A percentile compares a stretch with the other conserved stretches of the same genome.
phyloP scores from a whole-genome alignment of 2,113 vertebrate species.

The Thryonomys swinderianus region DNA sequence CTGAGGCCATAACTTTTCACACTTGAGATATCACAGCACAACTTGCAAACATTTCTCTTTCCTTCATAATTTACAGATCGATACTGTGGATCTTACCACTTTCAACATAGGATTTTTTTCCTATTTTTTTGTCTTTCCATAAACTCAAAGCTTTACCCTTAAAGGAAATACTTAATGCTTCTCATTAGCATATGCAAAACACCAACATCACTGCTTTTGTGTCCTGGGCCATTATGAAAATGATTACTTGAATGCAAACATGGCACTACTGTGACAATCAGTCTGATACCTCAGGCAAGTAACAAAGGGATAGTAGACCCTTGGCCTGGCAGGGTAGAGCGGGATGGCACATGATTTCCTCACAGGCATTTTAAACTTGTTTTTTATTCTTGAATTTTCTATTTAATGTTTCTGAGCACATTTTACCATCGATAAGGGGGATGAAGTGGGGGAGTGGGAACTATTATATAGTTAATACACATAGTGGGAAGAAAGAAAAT shows the following conservation, averaged over 20 bases:
- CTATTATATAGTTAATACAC: neutral
- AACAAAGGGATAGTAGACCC: neutral
- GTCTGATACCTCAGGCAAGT: neutral
- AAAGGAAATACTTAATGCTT: neutral
- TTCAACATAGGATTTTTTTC: neutral
- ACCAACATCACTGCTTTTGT: neutral
- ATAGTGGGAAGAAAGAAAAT: conserved; percentile 13
- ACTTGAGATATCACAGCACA: neutral
- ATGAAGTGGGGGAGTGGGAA: too few species aligned
- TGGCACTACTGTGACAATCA: neutral
- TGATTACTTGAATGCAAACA: neutral
- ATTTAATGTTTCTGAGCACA: neutral
- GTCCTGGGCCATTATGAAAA: too few species aligned
- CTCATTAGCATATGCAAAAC: neutral
- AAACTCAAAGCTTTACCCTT: neutral
- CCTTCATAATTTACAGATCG: neutral
- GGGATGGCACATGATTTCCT: neutral
- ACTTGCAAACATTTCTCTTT: neutral
- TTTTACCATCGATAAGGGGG: neutral
- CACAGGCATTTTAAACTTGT: neutral
- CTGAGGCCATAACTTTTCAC: neutral
- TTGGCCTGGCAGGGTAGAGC: neutral
- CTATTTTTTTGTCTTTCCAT: neutral
- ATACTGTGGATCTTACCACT: neutral
- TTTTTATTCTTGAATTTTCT: neutral